Evolutionary conservation across 2,797 vertebrate species (phyloP).

Genomic region (Meriones psammophilus): DNA sequence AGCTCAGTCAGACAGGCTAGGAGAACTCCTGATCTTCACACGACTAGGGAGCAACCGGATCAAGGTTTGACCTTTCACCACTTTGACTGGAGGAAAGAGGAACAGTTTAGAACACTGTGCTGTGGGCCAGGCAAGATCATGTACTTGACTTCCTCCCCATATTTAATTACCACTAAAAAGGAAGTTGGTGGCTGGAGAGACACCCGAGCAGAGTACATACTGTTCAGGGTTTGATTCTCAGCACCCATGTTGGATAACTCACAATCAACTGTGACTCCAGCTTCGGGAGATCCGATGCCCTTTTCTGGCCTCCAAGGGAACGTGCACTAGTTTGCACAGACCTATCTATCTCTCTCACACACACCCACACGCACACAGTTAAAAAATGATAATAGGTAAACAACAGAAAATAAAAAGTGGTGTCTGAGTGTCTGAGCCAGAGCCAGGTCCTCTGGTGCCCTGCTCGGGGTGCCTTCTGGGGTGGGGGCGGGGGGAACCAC

Average conservation of each 20-base stretch:
- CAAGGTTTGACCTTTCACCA: background rate
- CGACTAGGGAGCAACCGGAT: background rate
- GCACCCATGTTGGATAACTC: background rate
- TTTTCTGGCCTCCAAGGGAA: background rate
- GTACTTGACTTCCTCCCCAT: background rate
- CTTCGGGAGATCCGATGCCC: too few species aligned
- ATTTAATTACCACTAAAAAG: background rate
- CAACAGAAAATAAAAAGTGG: too few species aligned
- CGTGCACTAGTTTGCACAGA: background rate
- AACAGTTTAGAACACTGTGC: background rate
- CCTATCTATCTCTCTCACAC: too few species aligned
- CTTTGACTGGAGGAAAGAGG: background rate
- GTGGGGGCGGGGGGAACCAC: background rate
- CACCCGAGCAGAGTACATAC: too few species aligned
- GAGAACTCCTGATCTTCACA: background rate
- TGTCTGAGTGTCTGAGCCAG: background rate
- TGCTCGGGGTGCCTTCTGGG: background rate
- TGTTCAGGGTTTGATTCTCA: background rate
- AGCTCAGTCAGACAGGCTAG: background rate
- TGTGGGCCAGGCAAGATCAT: accelerated
- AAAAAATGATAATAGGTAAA: too few species aligned
- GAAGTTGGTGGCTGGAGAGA: background rate
- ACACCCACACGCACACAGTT: background rate
- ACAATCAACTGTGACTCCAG: background rate
- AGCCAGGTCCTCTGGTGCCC: background rate